A percentile compares a stretch with the other conserved stretches of the same genome.
phyloP scores from a whole-genome alignment of 2,888 invertebrate species.

The Acrobasis suavella region DNA sequence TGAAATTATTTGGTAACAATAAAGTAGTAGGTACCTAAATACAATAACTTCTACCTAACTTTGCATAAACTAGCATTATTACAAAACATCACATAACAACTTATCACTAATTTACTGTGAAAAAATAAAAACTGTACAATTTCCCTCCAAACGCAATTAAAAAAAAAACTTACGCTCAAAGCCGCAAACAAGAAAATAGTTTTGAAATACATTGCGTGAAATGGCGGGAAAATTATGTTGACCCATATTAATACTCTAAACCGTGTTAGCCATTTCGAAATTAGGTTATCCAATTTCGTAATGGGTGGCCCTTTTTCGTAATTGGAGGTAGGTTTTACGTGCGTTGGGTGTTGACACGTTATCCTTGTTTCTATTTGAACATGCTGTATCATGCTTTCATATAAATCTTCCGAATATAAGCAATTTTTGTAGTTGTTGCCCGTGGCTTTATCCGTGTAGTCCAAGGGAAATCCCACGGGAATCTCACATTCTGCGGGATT shows the following conservation, averaged over 20 bases:
- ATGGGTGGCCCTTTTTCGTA: neutral
- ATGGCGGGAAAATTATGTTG: neutral
- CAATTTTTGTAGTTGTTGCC: too few relatives aligned
- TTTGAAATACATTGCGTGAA: conserved; percentile 15
- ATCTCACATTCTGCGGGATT: too few relatives aligned
- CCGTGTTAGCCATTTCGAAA: neutral
- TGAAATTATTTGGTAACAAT: too few relatives aligned
- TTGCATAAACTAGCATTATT: too few relatives aligned
- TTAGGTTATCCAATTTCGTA: conserved; percentile 1
- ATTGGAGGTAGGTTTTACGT: neutral
- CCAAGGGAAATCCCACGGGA: too few relatives aligned
- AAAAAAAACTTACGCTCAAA: conserved; percentile 13
- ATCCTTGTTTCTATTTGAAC: neutral
- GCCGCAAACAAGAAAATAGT: conserved; percentile 1
- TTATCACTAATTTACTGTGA: neutral
- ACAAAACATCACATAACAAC: neutral
- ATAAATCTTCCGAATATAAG: too few relatives aligned
- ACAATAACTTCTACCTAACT: too few relatives aligned
- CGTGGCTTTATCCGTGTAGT: too few relatives aligned
- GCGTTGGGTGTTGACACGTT: conserved; percentile 3
- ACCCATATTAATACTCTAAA: conserved; percentile 11
- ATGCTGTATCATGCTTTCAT: conserved; percentile 6
- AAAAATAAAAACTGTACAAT: too few relatives aligned
- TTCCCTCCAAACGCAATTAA: neutral
- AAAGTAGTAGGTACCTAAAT: too few relatives aligned